A percentile compares a stretch with the other conserved stretches of the same genome.
phyloP scores from a whole-genome alignment of 2,888 invertebrate genomes.

The Eupsilia transversa region DNA sequence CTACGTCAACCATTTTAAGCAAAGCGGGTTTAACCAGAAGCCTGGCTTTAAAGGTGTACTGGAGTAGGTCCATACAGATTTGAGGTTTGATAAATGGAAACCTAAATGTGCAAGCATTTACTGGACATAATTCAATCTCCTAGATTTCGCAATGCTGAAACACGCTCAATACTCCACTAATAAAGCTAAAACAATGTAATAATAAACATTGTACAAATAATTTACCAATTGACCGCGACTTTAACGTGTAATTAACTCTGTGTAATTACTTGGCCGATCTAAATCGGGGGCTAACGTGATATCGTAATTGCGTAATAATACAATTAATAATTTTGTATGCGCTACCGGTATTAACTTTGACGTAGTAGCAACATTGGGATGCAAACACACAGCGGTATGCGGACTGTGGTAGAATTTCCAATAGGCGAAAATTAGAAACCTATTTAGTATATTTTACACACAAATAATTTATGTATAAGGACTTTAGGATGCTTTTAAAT shows the following conservation, averaged over 20 bases:
- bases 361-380: constrained; percentile 47
- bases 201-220: constrained; percentile 44
- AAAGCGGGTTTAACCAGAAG: constrained; percentile 21
- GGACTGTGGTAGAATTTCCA: constrained; percentile 31
- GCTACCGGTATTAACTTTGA: constrained; percentile 54
- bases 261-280: constrained; percentile 59
- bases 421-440: constrained; percentile 26
- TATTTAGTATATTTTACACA: not conserved
- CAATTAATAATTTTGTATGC: constrained; percentile 61
- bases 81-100: constrained; percentile 30
- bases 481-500: not conserved
- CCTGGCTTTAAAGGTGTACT: constrained; percentile 16
- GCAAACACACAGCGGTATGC: constrained; percentile 20
- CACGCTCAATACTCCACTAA: constrained; percentile 1
- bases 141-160: not conserved
- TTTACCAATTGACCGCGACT: constrained; percentile 53
- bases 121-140: constrained; percentile 6
- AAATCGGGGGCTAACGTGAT: constrained; percentile 51
- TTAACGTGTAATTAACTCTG: constrained; percentile 57
- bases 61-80: constrained; percentile 16
- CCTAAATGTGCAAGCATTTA: not conserved
- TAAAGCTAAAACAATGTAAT: constrained; percentile 36
- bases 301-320: constrained; percentile 59
- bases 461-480: not conserved
- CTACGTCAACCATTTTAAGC: constrained; percentile 24